phyloP scores from a whole-genome alignment of 2,113 vertebrate genomes.

The Sinocyclocheilus grahami region DNA sequence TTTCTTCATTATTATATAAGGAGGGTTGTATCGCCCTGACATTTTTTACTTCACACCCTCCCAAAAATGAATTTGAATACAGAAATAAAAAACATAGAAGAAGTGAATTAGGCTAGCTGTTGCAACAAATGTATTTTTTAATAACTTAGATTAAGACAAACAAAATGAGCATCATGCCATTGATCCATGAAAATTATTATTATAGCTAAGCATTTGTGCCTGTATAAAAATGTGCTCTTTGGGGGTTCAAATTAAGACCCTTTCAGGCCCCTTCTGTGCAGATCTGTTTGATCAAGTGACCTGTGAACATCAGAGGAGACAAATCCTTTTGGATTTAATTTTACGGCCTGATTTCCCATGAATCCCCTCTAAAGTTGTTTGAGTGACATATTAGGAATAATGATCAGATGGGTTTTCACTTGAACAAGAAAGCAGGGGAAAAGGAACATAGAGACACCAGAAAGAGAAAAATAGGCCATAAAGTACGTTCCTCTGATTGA shows the following conservation, averaged over 20 bases:
- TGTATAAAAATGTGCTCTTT: background rate
- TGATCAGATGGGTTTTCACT: background rate
- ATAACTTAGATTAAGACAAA: background rate
- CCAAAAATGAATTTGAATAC: background rate
- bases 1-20: background rate
- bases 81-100: background rate
- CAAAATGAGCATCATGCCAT: background rate
- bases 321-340: background rate
- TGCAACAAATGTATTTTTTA: background rate
- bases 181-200: background rate
- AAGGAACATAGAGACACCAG: background rate
- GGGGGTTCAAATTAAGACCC: background rate
- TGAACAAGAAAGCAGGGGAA: background rate
- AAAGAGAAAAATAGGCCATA: background rate
- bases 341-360: background rate
- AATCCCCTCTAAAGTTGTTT: background rate
- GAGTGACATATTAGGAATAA: background rate
- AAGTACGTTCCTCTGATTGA: background rate
- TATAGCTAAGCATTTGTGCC: background rate
- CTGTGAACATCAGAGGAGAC: background rate
- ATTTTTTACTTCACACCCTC: background rate
- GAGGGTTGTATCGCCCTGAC: background rate
- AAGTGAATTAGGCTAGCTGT: background rate
- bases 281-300: conserved; percentile 24
- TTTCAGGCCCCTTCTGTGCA: background rate